Evolutionary conservation across 2,797 vertebrate genomes (phyloP).

Genomic region (Trachurus trachurus): DNA sequence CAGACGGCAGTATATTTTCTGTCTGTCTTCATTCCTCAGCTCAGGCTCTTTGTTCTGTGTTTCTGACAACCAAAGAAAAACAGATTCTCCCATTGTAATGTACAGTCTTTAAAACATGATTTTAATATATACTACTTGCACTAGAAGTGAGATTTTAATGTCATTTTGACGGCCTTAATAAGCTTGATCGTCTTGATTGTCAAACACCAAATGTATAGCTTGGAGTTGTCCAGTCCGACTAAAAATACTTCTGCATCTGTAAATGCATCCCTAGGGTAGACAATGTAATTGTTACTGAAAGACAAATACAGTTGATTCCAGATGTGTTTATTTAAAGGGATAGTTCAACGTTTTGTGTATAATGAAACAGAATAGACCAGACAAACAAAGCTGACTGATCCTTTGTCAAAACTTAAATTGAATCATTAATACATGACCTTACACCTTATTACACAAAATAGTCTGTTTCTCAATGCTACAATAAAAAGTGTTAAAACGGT

Average conservation of each 20-base stretch:
- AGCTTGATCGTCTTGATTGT: background rate
- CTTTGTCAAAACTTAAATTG: background rate
- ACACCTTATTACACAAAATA: background rate
- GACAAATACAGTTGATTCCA: background rate
- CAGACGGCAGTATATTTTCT: constrained; percentile 4
- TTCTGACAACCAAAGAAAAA: background rate
- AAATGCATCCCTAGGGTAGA: background rate
- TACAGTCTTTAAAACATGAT: background rate
- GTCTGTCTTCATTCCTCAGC: constrained; percentile 10
- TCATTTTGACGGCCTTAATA: background rate
- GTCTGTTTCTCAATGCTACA: background rate
- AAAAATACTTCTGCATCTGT: background rate
- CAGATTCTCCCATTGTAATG: background rate
- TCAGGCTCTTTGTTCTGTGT: background rate
- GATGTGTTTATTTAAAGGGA: background rate
- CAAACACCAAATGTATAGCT: background rate
- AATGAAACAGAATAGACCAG: background rate
- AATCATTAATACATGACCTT: background rate
- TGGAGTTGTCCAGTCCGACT: background rate
- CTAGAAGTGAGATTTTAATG: background rate
- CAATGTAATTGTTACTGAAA: background rate
- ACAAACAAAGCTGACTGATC: background rate
- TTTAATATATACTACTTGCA: background rate
- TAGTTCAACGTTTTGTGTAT: too few species aligned
- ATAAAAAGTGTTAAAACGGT: background rate